These are phyloP conservation scores for Xenentodon cancila DNA, from an alignment of 2,797 vertebrate species.

Conservation along the genomic window DNA sequence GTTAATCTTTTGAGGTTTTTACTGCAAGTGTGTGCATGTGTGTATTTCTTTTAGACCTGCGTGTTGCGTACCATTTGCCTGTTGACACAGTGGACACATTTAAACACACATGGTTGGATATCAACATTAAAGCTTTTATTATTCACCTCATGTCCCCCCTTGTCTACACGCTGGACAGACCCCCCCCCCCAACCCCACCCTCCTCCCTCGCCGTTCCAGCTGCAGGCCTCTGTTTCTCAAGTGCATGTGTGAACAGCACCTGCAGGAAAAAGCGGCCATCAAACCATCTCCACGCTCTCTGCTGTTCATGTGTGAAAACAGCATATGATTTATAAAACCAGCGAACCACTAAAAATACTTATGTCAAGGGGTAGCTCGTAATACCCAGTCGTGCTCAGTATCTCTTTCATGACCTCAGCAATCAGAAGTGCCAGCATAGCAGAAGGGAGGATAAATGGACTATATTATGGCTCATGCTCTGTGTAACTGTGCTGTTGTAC, in stretches of 20 bases:
- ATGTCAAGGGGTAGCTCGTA: slow-evolving; percentile 2
- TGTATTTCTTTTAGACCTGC: too few relatives aligned
- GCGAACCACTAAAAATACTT: slow-evolving; percentile 20
- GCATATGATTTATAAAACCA: slow-evolving; percentile 16
- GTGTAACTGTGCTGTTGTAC: slow-evolving; percentile 22
- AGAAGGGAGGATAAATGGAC: slow-evolving; percentile 42
- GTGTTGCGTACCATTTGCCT: too few relatives aligned
- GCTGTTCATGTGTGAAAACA: neutral
- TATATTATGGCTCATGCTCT: slow-evolving; percentile 28
- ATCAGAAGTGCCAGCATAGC: slow-evolving; percentile 12
- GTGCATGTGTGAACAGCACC: neutral
- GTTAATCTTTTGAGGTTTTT: too few relatives aligned
- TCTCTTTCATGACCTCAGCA: slow-evolving; percentile 21
- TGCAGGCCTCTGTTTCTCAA: neutral
- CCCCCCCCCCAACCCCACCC: too few relatives aligned
- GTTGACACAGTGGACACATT: too few relatives aligned
- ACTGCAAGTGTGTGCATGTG: too few relatives aligned
- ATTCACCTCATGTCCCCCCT: too few relatives aligned
- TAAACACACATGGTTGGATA: too few relatives aligned
- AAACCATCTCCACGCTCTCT: neutral
- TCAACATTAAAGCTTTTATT: too few relatives aligned
- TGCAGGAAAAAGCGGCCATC: neutral
- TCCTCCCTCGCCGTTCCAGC: neutral
- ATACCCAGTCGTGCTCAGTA: neutral
- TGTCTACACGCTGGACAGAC: too few relatives aligned